Evolutionary conservation across 2,797 vertebrate species (phyloP), one percentile per base, ranked within the genome.

Genomic region (Sphenopsis melanotis): DNA sequence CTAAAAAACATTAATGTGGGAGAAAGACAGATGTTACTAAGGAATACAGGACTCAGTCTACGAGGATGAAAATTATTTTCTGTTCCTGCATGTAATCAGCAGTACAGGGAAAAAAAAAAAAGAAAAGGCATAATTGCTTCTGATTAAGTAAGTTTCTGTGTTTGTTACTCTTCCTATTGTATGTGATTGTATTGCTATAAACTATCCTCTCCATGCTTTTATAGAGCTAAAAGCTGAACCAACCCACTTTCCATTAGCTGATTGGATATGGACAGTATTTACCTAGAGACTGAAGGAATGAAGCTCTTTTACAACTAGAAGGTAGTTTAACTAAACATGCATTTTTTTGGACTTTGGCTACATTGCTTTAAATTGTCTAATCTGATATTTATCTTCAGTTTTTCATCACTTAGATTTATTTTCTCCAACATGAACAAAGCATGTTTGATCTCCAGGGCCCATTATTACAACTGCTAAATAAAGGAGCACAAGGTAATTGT

Each of bases 1-100:
- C 87, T 94, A 69, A 93, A 96, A 96, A 95, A 95, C 94, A 95
- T 87, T 95, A 92, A 95, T 86, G 95, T 96, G 94, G 94, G 93
- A 95, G 96, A 95, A 94, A 95, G 89, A 83, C 94, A 96, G 95
- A 96, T 95, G 93, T 95, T 96, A 82, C 86, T 82, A 75, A 92
- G 68, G 81, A 94, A 91, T 87, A 91, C 78, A 83, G 36, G 82
- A 75, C 56, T 94, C 86, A 49, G 30, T 94, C 68, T 78, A 24
- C 17, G 68, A 89, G 69, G 61, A 61, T 71, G 75, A 94, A 94
- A 81, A 94, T 64, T 77, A 87, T 80, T 92, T 85, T 93, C 16
- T 88, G 30, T 77, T 94, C 72, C 53, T 36, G 36, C 64, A 50
- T 12, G 26, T 71, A 64, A 94, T 64, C 64, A 93, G 41, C n/a